phyloP scores from a whole-genome alignment of 2,113 vertebrate species.

The Centropristis striata region DNA sequence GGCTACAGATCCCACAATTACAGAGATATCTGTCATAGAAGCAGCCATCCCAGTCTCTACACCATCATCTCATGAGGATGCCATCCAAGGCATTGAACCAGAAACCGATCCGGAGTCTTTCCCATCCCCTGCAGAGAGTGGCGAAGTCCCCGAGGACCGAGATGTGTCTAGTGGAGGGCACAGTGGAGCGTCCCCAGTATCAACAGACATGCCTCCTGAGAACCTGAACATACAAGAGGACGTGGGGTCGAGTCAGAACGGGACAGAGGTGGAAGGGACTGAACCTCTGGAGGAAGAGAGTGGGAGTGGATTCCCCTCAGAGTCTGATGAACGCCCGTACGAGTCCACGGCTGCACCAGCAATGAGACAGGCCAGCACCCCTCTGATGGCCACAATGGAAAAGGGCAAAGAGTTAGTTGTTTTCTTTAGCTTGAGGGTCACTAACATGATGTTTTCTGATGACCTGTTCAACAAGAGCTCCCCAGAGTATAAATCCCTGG shows the following conservation, averaged over 20 bases:
- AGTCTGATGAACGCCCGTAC: conserved; percentile 57
- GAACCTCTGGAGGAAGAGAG: conserved; percentile 63
- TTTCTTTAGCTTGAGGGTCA: conserved; percentile 95
- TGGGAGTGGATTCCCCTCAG: conserved; percentile 72
- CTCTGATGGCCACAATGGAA: conserved; percentile 80
- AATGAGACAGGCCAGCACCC: conserved; percentile 85
- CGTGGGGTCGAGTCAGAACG: conserved; percentile 25
- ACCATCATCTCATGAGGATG: conserved; percentile 35
- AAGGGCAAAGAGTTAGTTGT: conserved; percentile 92
- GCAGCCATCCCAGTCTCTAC: conserved; percentile 14
- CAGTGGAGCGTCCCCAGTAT: conserved; percentile 5
- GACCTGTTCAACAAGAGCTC: conserved; percentile 96
- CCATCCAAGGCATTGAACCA: conserved; percentile 43
- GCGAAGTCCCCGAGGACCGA: conserved; percentile 14
- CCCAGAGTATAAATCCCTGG: conserved; percentile 91
- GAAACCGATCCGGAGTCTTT: conserved; percentile 14
- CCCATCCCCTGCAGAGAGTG: conserved; percentile 34
- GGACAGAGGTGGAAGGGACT: conserved; percentile 7
- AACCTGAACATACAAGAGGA: conserved; percentile 51
- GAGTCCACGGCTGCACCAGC: conserved; percentile 81
- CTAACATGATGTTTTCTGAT: conserved; percentile 94
- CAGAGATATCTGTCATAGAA: conserved; percentile 23
- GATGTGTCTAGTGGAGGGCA: conserved; percentile 31
- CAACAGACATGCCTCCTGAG: conserved; percentile 29
- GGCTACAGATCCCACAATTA: conserved; percentile 1